Base-by-base conservation (phyloP, 2,113 vertebrate genomes). In the Cervus canadensis region DNA sequence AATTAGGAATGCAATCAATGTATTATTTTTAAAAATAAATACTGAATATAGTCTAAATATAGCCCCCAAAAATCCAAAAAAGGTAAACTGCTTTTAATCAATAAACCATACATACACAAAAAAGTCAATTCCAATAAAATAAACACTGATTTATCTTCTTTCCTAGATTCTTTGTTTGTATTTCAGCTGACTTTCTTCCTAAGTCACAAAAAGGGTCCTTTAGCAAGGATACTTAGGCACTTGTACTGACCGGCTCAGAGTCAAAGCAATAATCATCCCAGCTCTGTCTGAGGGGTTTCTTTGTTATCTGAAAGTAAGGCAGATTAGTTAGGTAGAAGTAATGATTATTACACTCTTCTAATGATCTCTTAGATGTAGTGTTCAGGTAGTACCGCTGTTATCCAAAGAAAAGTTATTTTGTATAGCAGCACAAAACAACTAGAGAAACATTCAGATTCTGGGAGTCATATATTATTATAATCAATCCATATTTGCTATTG, bases 231-330 rank as follows among this genome's bases (percentile, higher is more conserved):
- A 98, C 74, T n/a, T 0, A 2, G 93, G 95, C 94, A 98, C 98
- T 98, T 40, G 99, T 99, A 99, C 99, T 99, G 99, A 99, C 99
- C 99, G 99, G 99, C 99, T 99, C 99, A 97, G 99, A 99, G 97
- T 99, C 99, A 99, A 98, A 99, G 99, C 99, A 99, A 99, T 98
- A 99, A 99, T 99, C 99, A 98, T 99, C 99, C 99, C 99, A 99
- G 99, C 99, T 99, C 98, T 98, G 99, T 98, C 99, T 99, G 97
- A 98, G 99, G 96, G 98, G 98, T 99, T 99, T 99, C 99, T 99
- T 99, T 99, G 99, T 99, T 99, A 99, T 99, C 99, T 99, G 99
- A 99, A 99, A 99, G 99, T 99, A 99, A 99, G 99, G 99, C 99
- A 99, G 95, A 99, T 96, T 23, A 54, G 98, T 99, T 99, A 99